A percentile compares a stretch with the other conserved stretches of the same genome.
These are phyloP conservation scores for Ibidorhyncha struthersii DNA, from an alignment of 2,113 vertebrate species.

Conservation along the genomic window DNA sequence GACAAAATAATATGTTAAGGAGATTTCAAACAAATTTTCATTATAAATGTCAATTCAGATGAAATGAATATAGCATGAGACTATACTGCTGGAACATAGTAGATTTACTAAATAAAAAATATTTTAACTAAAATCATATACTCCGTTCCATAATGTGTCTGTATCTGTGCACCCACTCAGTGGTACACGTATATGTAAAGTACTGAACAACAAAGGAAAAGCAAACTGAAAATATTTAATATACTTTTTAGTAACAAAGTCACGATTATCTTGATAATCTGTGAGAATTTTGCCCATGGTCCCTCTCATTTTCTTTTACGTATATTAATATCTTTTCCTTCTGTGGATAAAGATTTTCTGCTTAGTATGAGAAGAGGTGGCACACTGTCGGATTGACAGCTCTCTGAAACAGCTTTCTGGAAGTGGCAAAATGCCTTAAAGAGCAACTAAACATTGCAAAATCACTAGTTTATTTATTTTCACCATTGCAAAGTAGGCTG, in stretches of 20 bases:
- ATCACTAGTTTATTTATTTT: not conserved
- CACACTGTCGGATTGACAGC: not conserved
- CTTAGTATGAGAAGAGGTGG: not conserved
- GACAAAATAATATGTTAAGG: not conserved
- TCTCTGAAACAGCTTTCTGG: not conserved
- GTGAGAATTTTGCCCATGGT: not conserved
- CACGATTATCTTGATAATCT: not conserved
- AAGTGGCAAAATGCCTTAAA: not conserved
- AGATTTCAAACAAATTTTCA: not conserved
- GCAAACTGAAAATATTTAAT: not conserved
- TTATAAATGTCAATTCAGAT: not conserved
- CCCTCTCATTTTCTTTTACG: not conserved
- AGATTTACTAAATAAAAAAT: not conserved
- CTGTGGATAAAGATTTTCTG: not conserved
- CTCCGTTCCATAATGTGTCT: not conserved
- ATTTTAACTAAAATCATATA: not conserved
- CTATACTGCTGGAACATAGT: not conserved
- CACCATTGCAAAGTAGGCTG: not conserved
- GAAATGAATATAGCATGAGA: not conserved
- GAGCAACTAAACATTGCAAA: not conserved
- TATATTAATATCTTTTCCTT: not conserved
- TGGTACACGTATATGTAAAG: not conserved
- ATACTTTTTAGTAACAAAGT: not conserved
- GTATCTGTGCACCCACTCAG: not conserved
- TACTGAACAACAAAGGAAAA: not conserved